Percentiles rank a stretch among this genome's conserved stretches.
Evolutionary conservation across 1,140 invertebrate genomes (phyloP).

Genomic region (Meloidogyne hapla): DNA sequence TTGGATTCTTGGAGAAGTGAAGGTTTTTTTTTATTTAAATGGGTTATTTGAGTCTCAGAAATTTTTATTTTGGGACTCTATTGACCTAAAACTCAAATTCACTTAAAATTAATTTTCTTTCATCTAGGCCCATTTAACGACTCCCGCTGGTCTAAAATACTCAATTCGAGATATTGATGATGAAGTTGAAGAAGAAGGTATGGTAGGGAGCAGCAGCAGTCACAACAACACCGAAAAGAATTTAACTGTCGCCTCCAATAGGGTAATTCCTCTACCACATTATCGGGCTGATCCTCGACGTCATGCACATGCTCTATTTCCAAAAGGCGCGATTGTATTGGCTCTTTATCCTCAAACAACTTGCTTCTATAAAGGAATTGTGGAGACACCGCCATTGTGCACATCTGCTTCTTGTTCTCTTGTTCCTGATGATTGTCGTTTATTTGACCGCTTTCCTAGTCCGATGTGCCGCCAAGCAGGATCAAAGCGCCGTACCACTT

Average conservation of each 20-base stretch:
- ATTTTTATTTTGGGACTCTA: neutral
- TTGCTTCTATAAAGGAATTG: slow-evolving; percentile 83
- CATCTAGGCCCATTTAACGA: neutral
- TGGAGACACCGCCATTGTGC: slow-evolving; percentile 66
- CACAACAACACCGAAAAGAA: slow-evolving; percentile 39
- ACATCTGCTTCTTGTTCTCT: neutral
- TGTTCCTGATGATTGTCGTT: neutral
- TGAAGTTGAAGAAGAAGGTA: slow-evolving; percentile 80
- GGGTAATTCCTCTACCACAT: slow-evolving; percentile 85
- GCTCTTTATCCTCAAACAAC: slow-evolving; percentile 97
- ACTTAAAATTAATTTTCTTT: no score
- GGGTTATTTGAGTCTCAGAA: slow-evolving; percentile 10
- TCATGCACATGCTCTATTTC: slow-evolving; percentile 85
- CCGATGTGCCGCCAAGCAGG: slow-evolving; percentile 4
- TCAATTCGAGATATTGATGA: slow-evolving; percentile 83
- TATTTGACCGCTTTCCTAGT: slow-evolving; percentile 16
- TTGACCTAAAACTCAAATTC: no score
- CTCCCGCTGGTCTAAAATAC: slow-evolving; percentile 74
- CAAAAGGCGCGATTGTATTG: slow-evolving; percentile 86
- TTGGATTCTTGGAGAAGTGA: slow-evolving; percentile 94
- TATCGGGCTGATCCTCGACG: slow-evolving; percentile 94
- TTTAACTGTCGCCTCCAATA: slow-evolving; percentile 73
- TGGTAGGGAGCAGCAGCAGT: slow-evolving; percentile 69
- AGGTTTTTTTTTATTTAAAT: neutral
- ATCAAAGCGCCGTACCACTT: slow-evolving; percentile 2